Evolutionary conservation across 2,113 vertebrate species (phyloP), one percentile per base, ranked within the genome.

Genomic region (Ascaphus truei): DNA sequence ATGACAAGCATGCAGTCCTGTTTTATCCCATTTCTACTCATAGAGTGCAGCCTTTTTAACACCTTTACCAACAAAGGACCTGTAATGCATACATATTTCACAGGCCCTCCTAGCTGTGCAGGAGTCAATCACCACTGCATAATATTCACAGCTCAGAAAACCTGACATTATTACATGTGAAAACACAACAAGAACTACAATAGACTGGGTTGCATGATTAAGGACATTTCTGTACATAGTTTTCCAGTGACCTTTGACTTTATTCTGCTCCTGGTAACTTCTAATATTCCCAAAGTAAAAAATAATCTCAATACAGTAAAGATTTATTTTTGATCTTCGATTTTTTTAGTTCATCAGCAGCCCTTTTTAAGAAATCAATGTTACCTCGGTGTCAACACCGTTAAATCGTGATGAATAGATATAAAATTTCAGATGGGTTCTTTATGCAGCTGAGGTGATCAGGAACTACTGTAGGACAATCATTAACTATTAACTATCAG

Each of bases 1-100:
- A 55, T 52, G 34, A 25, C 23, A 66, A 39, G 50, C 63, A 66
- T 55, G 63, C 63, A 56, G 25, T 37, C 16, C 43, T 36, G 22
- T 55, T 55, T 51, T 20, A 55, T 55, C 50, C 41, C 50, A 55
- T 66, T 55, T 26, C 16, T 31, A 47, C 6, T 33, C 39, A 39
- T 25, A 61, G 26, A 30, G n/a, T n/a, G n/a, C n/a, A n/a, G n/a
- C n/a, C n/a, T n/a, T n/a, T n/a, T n/a, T n/a, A n/a, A n/a, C n/a
- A n/a, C n/a, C n/a, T n/a, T n/a, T n/a, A n/a, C n/a, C n/a, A n/a
- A n/a, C n/a, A n/a, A n/a, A n/a, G n/a, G n/a, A n/a, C n/a, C n/a
- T n/a, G n/a, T n/a, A n/a, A n/a, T n/a, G n/a, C n/a, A n/a, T n/a
- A n/a, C n/a, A n/a, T n/a, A n/a, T n/a, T n/a, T n/a, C n/a, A n/a